phyloP scores from a whole-genome alignment of 1,140 invertebrate species.

The Drosophila kurseongensis region DNA sequence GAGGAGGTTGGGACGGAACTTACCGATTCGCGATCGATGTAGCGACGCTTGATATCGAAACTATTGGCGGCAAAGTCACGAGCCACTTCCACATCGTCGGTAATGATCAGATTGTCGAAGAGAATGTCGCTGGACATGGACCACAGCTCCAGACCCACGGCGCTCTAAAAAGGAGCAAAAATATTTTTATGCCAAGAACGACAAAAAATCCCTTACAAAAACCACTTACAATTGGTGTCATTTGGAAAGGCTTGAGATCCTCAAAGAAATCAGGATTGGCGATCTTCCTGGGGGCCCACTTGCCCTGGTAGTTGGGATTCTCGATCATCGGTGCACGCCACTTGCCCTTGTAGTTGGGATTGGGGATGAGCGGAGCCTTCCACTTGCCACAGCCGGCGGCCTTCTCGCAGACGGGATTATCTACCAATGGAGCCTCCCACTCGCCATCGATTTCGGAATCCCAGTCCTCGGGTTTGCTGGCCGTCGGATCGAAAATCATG shows the following conservation, averaged over 20 bases:
- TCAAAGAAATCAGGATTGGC: constrained; percentile 97
- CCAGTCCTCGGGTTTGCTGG: constrained; percentile 97
- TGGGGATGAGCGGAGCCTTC: constrained; percentile 93
- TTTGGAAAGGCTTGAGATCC: constrained; percentile 94
- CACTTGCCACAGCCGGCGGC: constrained; percentile 96
- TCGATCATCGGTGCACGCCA: constrained; percentile 96
- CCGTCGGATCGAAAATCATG: constrained; percentile 94
- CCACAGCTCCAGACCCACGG: constrained; percentile 98
- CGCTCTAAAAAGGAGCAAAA: constrained; percentile 87
- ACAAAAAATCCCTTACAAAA: too few species aligned
- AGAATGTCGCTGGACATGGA: constrained; percentile 97
- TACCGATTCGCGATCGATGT: constrained; percentile 92
- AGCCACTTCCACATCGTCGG: constrained; percentile 92
- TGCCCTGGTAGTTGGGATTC: constrained; percentile 98
- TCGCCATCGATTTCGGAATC: constrained; percentile 99
- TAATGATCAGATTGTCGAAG: constrained; percentile 98
- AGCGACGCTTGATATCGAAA: constrained; percentile 93
- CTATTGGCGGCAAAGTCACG: constrained; percentile 93
- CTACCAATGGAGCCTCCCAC: constrained; percentile 97
- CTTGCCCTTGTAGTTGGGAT: constrained; percentile 96
- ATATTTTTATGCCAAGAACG: too few species aligned
- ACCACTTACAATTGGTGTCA: constrained; percentile 95
- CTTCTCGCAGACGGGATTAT: constrained; percentile 94
- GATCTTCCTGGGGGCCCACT: constrained; percentile 95
- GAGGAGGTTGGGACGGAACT: constrained; percentile 76